Conservation (phyloP, 2,888 invertebrate species). For the Boloria euphrosyne region DNA sequence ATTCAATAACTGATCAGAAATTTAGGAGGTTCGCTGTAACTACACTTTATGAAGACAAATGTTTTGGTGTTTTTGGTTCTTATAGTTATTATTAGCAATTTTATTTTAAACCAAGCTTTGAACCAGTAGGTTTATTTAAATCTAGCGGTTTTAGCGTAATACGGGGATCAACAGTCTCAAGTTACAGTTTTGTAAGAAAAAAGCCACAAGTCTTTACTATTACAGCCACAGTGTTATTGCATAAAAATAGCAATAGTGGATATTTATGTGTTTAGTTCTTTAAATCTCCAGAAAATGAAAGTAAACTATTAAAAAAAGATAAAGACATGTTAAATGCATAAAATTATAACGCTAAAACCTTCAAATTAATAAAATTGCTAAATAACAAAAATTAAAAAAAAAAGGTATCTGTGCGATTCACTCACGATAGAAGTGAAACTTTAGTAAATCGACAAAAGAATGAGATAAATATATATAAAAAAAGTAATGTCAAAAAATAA, state of each 20-base stretch:
- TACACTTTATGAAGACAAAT: too few species aligned
- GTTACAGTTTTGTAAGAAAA: conserved; percentile 7
- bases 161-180: conserved; percentile 1
- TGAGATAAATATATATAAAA: too few species aligned
- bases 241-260: neutral
- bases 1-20: too few species aligned
- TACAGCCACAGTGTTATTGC: neutral
- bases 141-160: conserved; percentile 18
- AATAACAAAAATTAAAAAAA: neutral
- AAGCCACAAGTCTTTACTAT: conserved; percentile 7
- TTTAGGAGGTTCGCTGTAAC: too few species aligned
- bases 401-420: too few species aligned
- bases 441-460: too few species aligned
- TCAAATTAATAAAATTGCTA: neutral
- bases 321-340: neutral
- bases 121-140: neutral
- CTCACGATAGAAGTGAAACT: too few species aligned
- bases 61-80: too few species aligned
- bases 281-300: neutral
- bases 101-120: too few species aligned
- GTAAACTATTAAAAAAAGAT: neutral
- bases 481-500: too few species aligned
- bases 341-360: neutral
- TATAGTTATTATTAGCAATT: too few species aligned
- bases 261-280: neutral